A percentile compares a stretch with the other conserved stretches of the same genome.
Evolutionary conservation across 2,113 vertebrate genomes (phyloP).

Genomic region (Orientallactaga bullata): DNA sequence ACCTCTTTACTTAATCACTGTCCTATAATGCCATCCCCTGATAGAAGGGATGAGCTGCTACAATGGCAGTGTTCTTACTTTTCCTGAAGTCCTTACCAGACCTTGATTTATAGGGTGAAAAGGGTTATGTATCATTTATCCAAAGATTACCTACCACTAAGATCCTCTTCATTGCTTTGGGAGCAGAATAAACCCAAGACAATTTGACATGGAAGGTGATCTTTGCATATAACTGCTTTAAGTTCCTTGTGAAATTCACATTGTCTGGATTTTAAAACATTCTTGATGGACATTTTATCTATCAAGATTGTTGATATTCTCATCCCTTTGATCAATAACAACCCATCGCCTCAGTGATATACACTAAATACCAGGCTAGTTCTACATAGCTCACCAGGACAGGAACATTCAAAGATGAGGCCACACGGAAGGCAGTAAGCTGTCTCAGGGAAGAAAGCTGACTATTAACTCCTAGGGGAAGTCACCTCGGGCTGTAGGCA

Average conservation of each 20-base stretch:
- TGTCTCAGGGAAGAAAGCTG: neutral
- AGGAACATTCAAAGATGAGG: neutral
- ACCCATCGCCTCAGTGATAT: neutral
- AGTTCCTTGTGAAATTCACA: constrained; percentile 9
- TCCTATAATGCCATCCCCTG: constrained; percentile 72
- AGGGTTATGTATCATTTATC: constrained; percentile 29
- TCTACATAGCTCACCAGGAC: neutral
- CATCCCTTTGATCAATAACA: constrained; percentile 46
- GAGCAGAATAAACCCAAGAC: neutral
- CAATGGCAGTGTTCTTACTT: constrained; percentile 56
- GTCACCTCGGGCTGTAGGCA: neutral
- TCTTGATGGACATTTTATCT: constrained; percentile 26
- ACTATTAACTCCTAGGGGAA: neutral
- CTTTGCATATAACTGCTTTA: neutral
- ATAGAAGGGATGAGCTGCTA: constrained; percentile 68
- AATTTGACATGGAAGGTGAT: neutral
- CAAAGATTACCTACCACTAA: neutral
- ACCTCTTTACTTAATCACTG: constrained; percentile 77
- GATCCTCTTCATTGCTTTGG: neutral
- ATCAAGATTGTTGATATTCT: constrained; percentile 30
- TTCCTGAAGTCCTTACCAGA: constrained; percentile 40
- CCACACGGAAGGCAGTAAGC: rapidly evolving
- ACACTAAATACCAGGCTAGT: neutral
- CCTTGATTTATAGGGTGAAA: constrained; percentile 50
- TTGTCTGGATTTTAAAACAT: constrained; percentile 35